Base-by-base conservation (phyloP, 2,797 vertebrate species). In the Knipowitschia caucasica region DNA sequence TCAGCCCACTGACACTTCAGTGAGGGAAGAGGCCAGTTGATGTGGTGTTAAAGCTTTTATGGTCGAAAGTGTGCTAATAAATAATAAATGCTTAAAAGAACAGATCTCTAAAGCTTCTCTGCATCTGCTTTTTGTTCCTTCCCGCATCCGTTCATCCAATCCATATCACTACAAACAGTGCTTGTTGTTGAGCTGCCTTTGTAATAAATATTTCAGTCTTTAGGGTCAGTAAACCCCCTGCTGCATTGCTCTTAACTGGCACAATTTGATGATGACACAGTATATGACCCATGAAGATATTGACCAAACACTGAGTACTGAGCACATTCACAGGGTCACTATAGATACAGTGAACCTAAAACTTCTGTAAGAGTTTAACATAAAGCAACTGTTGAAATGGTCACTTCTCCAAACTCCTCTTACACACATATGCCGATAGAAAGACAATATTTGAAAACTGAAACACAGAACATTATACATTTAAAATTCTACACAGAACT, bases 1-100 rank as follows among this genome's bases (percentile, higher is more conserved):
- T 52, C 51, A 53, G 77, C 83, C 82, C 81, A 64, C 69, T 42
- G 71, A 64, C 63, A 62, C 68, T 68, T 72, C 59, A 47, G 72
- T 47, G 78, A 80, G 75, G 87, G 89, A 89, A 71, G 84, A 89
- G 89, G 88, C 81, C 88, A 89, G 89, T 88, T 89, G 86, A 88
- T 74, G 59, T 67, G 85, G 77, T 83, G 72, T 85, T 80, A 62
- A 61, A 76, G 84, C 79, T 67, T 80, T 65, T 52, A 62, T 71
- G 77, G 74, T 75, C 81, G 76, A 86, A 80, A 77, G 81, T 10
- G 67, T 73, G 61, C 62, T 71, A 51, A 79, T 86, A 86, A 91
- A 91, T 90, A 83, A 89, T 90, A 73, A 81, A 91, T 84, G 79
- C 67, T 75, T 73, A 69, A 84, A n/a, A 78, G 79, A 83, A 87